Base-by-base conservation (phyloP, 2,888 invertebrate species). In the Sesamia inferens region DNA sequence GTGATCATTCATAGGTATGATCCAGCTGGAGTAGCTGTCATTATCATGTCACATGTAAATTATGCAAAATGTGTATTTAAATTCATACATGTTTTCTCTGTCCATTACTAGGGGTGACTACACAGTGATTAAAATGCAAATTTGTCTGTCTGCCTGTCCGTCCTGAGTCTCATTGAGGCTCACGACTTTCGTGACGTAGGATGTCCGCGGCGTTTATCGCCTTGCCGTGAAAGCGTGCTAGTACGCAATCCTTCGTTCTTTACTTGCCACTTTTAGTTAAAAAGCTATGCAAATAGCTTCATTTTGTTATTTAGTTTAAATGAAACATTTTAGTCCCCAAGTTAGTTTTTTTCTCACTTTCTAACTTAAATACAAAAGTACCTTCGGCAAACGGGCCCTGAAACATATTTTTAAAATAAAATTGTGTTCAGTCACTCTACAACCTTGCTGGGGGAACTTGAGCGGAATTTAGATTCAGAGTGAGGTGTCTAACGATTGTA, bases 51-150 rank as follows among this genome's bases (percentile, higher is more conserved):
- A 68, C 31, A 70, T 72, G 66, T 68, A 47, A 73, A 82, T 84
- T 87, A 87, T 85, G 84, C 85, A 85, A 84, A 87, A 78, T 83
- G 69, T 72, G 72, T 77, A 86, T 88, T 85, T 78, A 87, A 87
- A 88, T 89, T 89, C 84, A 90, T 86, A 83, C 54, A 71, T 86
- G 87, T 87, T 85, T 81, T 81, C 79, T 82, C 69, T 73, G 67
- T 78, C 76, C 81, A 87, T 87, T 82, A 84, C 76, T 64, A 57
- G 80, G 82, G 78, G 75, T 85, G 79, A 62, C 68, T 83, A 84
- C 83, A 83, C 69, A 71, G 85, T 83, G 83, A 87, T 90, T 89
- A 90, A 91, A 88, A 86, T 86, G 88, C 75, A 86, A 86, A 86
- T 86, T 84, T 69, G 64, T 82, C 86, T 65, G 82, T 87, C 77